These are phyloP conservation scores for Octopus sinensis DNA, from an alignment of 1,140 invertebrate species.

Conservation along the genomic window DNA sequence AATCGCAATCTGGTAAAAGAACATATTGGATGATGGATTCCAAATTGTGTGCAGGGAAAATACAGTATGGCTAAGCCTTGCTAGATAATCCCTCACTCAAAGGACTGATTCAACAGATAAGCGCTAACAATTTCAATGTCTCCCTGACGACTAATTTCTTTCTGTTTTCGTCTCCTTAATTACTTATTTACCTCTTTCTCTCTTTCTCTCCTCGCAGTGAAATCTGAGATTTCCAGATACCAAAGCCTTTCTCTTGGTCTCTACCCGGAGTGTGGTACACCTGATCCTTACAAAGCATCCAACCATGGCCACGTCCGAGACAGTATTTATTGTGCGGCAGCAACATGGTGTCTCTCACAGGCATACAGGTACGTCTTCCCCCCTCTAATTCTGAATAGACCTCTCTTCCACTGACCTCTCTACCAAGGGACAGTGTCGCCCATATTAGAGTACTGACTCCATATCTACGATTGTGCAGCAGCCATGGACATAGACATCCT, in stretches of 20 bases:
- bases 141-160: too few relatives aligned
- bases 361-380: constrained; percentile 75
- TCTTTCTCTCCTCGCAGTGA: constrained; percentile 66
- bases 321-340: constrained; percentile 92
- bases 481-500: not conserved
- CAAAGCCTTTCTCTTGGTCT: constrained; percentile 93
- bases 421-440: not conserved
- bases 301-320: constrained; percentile 74
- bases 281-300: constrained; percentile 68
- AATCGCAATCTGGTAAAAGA: too few relatives aligned
- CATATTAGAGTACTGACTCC: not conserved
- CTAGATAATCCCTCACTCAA: too few relatives aligned
- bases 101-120: too few relatives aligned
- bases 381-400: not conserved
- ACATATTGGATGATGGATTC: too few relatives aligned
- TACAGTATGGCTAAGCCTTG: too few relatives aligned
- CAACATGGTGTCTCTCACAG: constrained; percentile 93
- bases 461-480: not conserved
- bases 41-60: too few relatives aligned
- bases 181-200: too few relatives aligned
- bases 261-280: constrained; percentile 81
- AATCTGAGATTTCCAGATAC: constrained; percentile 83
- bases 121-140: too few relatives aligned
- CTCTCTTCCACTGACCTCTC: not conserved
- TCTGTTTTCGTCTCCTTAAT: too few relatives aligned